These are phyloP conservation scores for Diarsia dahlii DNA, from an alignment of 2,888 invertebrate species.

Conservation along the genomic window DNA sequence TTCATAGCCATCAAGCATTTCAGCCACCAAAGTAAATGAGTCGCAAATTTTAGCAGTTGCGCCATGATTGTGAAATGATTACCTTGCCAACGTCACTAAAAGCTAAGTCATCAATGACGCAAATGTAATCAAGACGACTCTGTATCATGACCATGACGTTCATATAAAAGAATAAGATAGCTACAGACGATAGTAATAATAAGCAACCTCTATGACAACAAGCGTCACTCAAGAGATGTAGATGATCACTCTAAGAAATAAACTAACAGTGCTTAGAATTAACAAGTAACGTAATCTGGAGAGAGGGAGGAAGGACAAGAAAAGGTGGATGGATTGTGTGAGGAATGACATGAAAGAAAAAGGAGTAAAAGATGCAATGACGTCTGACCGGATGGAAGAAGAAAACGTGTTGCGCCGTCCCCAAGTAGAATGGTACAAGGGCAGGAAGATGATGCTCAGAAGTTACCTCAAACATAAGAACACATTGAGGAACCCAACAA, in stretches of 20 bases:
- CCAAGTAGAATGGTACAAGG: too few relatives aligned
- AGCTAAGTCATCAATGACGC: slow-evolving; percentile 25
- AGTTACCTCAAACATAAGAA: neutral
- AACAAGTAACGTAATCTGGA: too few relatives aligned
- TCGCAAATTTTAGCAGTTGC: too few relatives aligned
- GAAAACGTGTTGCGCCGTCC: too few relatives aligned
- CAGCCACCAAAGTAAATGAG: too few relatives aligned
- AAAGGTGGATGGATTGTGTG: too few relatives aligned
- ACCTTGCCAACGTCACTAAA: neutral
- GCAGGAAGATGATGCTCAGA: too few relatives aligned
- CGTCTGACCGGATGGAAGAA: too few relatives aligned
- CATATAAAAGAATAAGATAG: slow-evolving; percentile 6
- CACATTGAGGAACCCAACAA: neutral
- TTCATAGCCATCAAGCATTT: too few relatives aligned
- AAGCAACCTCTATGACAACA: neutral
- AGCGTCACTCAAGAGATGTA: neutral
- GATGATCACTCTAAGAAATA: neutral
- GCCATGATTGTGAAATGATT: neutral
- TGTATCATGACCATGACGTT: neutral
- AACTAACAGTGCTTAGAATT: neutral
- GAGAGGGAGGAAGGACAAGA: too few relatives aligned
- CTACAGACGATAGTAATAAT: slow-evolving; percentile 3
- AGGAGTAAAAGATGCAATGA: too few relatives aligned
- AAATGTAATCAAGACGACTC: slow-evolving; percentile 27
- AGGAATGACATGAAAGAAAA: too few relatives aligned